A percentile compares a stretch with the other conserved stretches of the same genome.
Conservation (phyloP, 2,888 invertebrate genomes). For the Oscheius sp. region DNA sequence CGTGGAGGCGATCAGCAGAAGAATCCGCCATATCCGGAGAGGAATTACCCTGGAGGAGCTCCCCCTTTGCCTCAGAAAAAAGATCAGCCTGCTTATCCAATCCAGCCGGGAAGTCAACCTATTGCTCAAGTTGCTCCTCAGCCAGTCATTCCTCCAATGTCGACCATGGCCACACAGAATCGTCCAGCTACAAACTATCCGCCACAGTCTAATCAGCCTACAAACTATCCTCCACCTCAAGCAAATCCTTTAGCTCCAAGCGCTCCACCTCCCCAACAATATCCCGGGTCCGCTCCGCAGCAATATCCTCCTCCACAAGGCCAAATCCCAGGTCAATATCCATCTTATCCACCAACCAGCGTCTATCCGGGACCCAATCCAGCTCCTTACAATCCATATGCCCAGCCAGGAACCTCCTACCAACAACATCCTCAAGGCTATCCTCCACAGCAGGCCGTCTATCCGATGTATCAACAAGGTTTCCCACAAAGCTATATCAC, state of each 20-base stretch:
- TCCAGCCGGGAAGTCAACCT: not conserved
- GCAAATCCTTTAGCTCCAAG: too few relatives aligned
- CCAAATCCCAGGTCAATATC: not conserved
- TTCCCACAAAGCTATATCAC: not conserved
- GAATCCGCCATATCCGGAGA: slow-evolving; percentile 16
- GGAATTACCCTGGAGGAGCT: slow-evolving; percentile 15
- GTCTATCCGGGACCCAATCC: slow-evolving; percentile 18
- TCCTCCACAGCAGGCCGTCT: not conserved
- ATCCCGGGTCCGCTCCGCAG: not conserved
- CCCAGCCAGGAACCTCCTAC: not conserved
- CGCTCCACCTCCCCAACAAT: not conserved
- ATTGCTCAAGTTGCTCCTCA: slow-evolving; percentile 12
- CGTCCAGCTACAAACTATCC: not conserved
- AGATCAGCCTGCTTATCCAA: not conserved
- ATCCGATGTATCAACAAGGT: slow-evolving; percentile 20
- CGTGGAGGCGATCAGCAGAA: not conserved
- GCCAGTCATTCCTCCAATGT: slow-evolving; percentile 1
- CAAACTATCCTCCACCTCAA: not conserved
- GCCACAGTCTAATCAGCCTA: not conserved
- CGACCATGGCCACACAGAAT: not conserved
- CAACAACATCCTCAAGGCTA: not conserved
- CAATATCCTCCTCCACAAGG: slow-evolving; percentile 6
- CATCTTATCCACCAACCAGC: slow-evolving; percentile 1
- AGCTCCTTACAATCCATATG: slow-evolving; percentile 9
- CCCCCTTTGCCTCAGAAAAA: slow-evolving; percentile 14